Conservation (phyloP, 2,113 vertebrate species). For the Epinephelus lanceolatus region DNA sequence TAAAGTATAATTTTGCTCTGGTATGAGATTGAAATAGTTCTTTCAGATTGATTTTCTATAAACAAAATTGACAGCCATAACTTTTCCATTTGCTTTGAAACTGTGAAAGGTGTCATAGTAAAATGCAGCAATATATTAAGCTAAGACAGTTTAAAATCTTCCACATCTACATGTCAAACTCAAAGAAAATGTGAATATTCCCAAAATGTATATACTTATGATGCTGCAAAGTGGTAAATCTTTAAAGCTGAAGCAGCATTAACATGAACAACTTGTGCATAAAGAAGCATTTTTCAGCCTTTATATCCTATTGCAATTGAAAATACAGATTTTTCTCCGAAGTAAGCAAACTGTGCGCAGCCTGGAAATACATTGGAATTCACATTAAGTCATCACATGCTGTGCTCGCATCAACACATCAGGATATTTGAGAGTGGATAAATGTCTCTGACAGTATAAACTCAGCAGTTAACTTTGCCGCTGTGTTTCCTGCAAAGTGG, state of each 20-base stretch:
- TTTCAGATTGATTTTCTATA: background rate
- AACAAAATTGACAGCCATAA: background rate
- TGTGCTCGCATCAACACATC: conserved; percentile 31
- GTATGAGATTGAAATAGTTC: background rate
- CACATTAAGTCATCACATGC: conserved; percentile 24
- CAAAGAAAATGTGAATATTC: conserved; percentile 1
- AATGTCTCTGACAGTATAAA: conserved; percentile 38
- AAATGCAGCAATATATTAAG: background rate
- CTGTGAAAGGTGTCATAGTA: background rate
- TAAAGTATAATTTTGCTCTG: background rate
- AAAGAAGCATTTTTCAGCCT: background rate
- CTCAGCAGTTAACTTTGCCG: background rate
- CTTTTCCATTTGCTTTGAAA: conserved; percentile 16
- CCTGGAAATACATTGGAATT: conserved; percentile 3
- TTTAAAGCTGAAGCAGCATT: conserved; percentile 13
- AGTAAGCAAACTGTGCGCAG: conserved; percentile 16
- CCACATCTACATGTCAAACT: background rate
- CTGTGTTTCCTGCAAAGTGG: conserved; percentile 6
- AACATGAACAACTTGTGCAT: background rate
- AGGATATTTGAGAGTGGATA: conserved; percentile 15
- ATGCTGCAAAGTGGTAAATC: background rate
- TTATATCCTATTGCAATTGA: background rate
- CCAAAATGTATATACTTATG: background rate
- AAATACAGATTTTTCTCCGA: conserved; percentile 9
- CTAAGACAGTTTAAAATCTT: background rate